Percentiles rank a stretch among this genome's conserved stretches.
phyloP scores from a whole-genome alignment of 1,140 invertebrate genomes.

The Polypedilum pembai region DNA sequence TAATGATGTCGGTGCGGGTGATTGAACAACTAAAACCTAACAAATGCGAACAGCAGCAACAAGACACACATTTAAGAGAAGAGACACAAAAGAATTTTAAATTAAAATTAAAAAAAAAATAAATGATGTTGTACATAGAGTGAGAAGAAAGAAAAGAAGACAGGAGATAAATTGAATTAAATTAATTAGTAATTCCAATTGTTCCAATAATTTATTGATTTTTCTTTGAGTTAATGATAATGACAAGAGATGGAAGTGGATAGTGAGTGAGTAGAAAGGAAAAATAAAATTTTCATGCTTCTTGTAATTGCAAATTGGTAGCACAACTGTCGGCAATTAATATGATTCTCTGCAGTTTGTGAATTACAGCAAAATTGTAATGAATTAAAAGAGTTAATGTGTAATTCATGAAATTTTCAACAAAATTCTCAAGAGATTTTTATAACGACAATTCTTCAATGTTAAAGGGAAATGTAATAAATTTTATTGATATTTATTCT shows the following conservation, averaged over 20 bases:
- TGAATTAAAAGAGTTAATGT: no score
- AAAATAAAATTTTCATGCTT: background rate
- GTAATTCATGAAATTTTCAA: no score
- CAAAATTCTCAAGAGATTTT: no score
- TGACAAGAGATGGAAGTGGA: no score
- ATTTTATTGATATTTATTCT: no score
- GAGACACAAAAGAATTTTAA: background rate
- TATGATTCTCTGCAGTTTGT: no score
- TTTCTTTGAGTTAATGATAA: background rate
- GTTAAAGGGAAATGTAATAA: no score
- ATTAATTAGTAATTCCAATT: conserved; percentile 25
- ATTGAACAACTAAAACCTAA: conserved; percentile 32
- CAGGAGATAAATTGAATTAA: conserved; percentile 24
- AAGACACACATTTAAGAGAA: no score
- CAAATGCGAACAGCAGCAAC: background rate
- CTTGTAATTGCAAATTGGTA: background rate
- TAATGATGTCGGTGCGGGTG: conserved; percentile 32
- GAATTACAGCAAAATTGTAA: no score
- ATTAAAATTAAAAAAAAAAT: background rate
- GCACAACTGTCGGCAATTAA: background rate
- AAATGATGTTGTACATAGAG: background rate
- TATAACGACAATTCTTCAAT: no score
- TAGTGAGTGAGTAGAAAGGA: no score
- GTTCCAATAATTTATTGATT: conserved; percentile 1
- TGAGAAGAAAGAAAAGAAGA: background rate